These are phyloP conservation scores for Leucopsar rothschildi DNA, from an alignment of 2,113 vertebrate species.

Conservation along the genomic window DNA sequence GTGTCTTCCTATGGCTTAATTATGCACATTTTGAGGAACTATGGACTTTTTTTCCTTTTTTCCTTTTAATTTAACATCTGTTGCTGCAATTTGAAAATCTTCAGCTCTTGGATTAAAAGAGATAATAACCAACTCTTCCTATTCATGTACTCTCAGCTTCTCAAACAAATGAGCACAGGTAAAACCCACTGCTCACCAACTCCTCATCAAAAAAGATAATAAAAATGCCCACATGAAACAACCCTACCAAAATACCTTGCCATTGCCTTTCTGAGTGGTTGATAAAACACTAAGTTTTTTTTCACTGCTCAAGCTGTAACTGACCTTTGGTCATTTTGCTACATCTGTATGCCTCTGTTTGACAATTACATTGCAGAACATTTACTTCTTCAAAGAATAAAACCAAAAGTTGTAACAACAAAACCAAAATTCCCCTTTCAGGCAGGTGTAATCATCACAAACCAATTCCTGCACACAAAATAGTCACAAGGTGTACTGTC, in stretches of 20 bases:
- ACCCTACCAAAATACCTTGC: not conserved
- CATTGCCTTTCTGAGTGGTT: not conserved
- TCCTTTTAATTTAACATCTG: not conserved
- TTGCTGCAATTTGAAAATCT: not conserved
- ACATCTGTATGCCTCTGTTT: not conserved
- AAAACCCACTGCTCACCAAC: not conserved
- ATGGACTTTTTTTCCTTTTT: rapidly evolving
- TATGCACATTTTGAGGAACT: not conserved
- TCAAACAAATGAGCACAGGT: not conserved
- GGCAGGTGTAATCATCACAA: not conserved
- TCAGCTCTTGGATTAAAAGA: not conserved
- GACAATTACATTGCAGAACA: not conserved
- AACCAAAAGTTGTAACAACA: not conserved
- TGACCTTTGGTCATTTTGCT: not conserved
- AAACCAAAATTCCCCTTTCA: not conserved
- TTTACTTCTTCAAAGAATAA: not conserved
- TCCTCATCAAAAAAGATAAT: not conserved
- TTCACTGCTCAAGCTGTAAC: not conserved
- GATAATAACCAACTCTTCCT: not conserved
- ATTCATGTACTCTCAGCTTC: not conserved
- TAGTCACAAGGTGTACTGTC: not conserved
- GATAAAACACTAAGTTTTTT: not conserved
- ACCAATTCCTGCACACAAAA: not conserved
- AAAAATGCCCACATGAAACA: not conserved
- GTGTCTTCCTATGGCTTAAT: not conserved